These are phyloP conservation scores for Subacronicta megacephala DNA, from an alignment of 2,888 invertebrate species.

Conservation along the genomic window DNA sequence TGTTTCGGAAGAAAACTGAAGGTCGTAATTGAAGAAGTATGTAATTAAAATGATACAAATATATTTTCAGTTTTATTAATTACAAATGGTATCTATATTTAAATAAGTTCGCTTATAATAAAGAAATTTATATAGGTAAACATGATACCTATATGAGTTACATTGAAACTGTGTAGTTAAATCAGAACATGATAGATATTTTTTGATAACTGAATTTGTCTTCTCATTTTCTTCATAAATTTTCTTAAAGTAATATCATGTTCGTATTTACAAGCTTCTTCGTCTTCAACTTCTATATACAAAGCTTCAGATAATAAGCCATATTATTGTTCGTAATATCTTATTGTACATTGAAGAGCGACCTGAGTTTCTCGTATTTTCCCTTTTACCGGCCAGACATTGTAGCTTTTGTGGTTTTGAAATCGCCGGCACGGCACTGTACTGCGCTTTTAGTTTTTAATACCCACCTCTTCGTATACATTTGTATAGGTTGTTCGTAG, in stretches of 20 bases:
- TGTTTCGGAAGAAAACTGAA: no score
- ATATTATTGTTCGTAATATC: constrained; percentile 39
- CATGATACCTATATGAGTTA: no score
- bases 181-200: no score
- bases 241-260: neutral
- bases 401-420: constrained; percentile 82
- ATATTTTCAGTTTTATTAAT: no score
- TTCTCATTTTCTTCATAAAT: no score
- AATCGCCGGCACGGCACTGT: constrained; percentile 66
- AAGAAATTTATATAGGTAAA: no score
- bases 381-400: constrained; percentile 70
- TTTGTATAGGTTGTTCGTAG: constrained; percentile 34
- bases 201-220: no score
- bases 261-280: neutral
- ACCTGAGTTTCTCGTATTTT: constrained; percentile 62
- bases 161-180: no score
- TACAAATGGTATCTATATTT: no score
- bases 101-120: no score
- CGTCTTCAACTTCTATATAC: constrained; percentile 1
- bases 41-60: no score
- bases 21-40: no score
- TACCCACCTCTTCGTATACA: constrained; percentile 66
- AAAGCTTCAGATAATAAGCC: constrained; percentile 32
- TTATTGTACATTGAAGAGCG: constrained; percentile 46
- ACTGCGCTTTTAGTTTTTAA: constrained; percentile 85